Base-by-base conservation (phyloP, 2,888 invertebrate species). In the Agonum fuliginosum region DNA sequence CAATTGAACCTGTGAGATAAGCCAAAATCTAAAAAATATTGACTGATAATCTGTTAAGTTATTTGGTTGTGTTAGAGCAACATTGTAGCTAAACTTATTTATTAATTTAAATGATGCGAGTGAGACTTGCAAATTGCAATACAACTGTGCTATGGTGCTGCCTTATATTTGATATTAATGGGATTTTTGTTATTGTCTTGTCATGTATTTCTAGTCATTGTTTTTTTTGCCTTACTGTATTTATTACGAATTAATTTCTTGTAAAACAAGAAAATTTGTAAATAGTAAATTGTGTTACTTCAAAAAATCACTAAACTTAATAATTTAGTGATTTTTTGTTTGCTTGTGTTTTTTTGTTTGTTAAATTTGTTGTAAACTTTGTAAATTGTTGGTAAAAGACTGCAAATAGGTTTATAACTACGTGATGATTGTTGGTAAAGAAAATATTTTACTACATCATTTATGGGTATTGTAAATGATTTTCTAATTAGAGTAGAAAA, bases 351-450 rank as follows among this genome's bases (percentile, higher is more conserved):
- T 17, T 6, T 17, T 20, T 17, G 8, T 41, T 48, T 54, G 5
- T 54, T 54, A 22, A n/a, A 54, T 71, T 72, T 51, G 22, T 37
- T 72, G 72, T 72, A 58, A 30, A 48, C 48, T 41, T 58, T 74
- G 74, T 41, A 74, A 74, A 74, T 65, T 74, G 74, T 74, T 74
- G 74, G 74, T 58, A 58, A 24, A 74, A 65, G 74, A 74, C 74
- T 74, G 74, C 58, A 58, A 37, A 43, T 74, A 74, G 62, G 58
- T 74, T 74, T 58, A 74, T 43, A 46, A 46, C 14, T 46, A 62
- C 34, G 58, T 62, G 58, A 37, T 73, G 58, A 37, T 73, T 73
- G 51, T 58, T 73, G 54, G 48, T 34, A 58, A 73, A 41, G 54
- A 54, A 34, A 73, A 54, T 73, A 73, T 73, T 73, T 73, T 73